Conservation (phyloP, 1,140 invertebrate species). For the Orchestia grillus region DNA sequence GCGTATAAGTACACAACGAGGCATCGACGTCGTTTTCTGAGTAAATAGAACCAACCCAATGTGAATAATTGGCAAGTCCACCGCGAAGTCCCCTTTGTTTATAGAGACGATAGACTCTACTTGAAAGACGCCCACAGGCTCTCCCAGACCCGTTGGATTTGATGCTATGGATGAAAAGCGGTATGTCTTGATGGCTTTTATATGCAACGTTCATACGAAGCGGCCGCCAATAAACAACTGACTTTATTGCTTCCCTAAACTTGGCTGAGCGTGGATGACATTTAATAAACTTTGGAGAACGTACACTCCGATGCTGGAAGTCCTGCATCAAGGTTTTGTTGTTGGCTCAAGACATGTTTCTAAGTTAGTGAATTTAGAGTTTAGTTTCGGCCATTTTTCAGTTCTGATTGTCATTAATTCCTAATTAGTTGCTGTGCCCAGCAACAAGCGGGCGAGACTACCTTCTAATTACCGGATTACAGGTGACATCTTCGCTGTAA, state of each 20-base stretch:
- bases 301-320: not conserved
- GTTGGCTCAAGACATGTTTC: not conserved
- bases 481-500: not conserved
- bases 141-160: not conserved
- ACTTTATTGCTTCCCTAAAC: not conserved
- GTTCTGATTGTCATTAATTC: not conserved
- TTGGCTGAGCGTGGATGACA: not conserved
- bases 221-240: not conserved
- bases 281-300: not conserved
- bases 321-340: not conserved
- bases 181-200: not conserved
- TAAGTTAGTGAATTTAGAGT: not conserved
- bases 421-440: not conserved
- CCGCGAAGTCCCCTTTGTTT: not conserved
- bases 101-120: not conserved
- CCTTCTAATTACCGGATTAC: not conserved
- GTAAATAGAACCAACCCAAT: not conserved
- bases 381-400: not conserved
- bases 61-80: not conserved
- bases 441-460: not conserved
- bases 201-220: not conserved
- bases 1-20: not conserved
- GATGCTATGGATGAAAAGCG: not conserved
- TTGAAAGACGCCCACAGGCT: not conserved
- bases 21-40: not conserved